Percentiles rank a stretch among this genome's conserved stretches.
These are phyloP conservation scores for Helarctos malayanus DNA, from an alignment of 2,797 vertebrate species.

Conservation along the genomic window DNA sequence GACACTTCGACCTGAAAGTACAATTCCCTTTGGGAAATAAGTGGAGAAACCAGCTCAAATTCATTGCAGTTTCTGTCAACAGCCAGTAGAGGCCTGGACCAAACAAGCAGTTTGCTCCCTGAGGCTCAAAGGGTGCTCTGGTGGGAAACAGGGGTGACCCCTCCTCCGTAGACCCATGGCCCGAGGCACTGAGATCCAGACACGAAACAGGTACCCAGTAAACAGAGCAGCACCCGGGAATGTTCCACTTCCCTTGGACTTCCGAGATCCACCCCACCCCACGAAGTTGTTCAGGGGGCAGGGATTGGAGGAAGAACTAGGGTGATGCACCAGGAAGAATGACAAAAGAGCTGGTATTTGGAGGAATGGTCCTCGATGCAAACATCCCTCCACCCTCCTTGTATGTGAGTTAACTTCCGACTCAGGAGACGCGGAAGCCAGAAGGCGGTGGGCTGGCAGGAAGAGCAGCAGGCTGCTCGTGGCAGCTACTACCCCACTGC, in stretches of 20 bases:
- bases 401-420: not conserved
- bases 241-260: not conserved
- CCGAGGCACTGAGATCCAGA: not conserved
- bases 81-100: not conserved
- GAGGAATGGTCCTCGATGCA: not conserved
- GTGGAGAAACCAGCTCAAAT: constrained; percentile 21
- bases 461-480: not conserved
- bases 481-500: not conserved
- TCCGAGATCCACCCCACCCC: not conserved
- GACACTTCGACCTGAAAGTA: constrained; percentile 64
- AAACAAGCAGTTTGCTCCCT: constrained; percentile 9
- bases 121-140: not conserved
- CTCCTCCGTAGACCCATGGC: not conserved
- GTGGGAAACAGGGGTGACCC: accelerated
- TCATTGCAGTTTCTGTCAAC: constrained; percentile 56
- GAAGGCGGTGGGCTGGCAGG: not conserved
- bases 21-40: constrained; percentile 55
- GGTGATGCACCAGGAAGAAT: not conserved
- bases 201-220: not conserved
- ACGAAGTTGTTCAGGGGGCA: not conserved
- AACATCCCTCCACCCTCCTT: not conserved
- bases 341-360: not conserved
- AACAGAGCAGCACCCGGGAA: not conserved
- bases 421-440: not conserved
- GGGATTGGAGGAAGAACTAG: not conserved